Evolutionary conservation across 2,888 invertebrate species (phyloP).

Genomic region (Pollenia amentaria): DNA sequence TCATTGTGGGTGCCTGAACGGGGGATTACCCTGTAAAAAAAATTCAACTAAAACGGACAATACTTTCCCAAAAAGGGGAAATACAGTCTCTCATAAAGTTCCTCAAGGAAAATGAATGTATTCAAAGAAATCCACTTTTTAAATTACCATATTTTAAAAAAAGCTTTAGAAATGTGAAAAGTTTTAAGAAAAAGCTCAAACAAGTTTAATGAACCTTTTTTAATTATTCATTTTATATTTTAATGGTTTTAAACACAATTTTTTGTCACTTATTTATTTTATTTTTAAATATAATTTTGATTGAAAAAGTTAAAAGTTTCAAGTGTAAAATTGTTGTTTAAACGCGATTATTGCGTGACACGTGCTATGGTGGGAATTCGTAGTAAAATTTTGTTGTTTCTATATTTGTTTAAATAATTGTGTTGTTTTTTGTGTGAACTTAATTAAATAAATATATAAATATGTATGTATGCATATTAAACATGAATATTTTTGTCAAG

Average conservation of each 20-base stretch:
- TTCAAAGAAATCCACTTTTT: constrained; percentile 1
- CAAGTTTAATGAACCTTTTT: constrained; percentile 58
- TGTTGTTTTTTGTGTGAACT: neutral
- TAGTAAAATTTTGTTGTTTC: neutral
- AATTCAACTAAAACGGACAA: neutral
- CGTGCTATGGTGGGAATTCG: constrained; percentile 67
- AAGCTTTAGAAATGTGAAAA: neutral
- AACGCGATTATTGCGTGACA: constrained; percentile 72
- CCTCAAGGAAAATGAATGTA: neutral
- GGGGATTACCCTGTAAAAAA: constrained; percentile 14
- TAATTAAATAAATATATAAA: neutral
- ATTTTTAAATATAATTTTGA: neutral
- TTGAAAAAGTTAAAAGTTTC: constrained; percentile 34
- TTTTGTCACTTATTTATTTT: constrained; percentile 6
- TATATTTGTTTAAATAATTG: constrained; percentile 37
- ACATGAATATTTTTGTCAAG: constrained; percentile 43
- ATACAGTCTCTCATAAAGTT: neutral
- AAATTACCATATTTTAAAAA: neutral
- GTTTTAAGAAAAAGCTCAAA: neutral
- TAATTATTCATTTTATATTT: neutral
- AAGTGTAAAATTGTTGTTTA: constrained; percentile 43
- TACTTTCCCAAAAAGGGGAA: neutral
- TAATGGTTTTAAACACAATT: neutral
- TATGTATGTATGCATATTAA: constrained; percentile 4
- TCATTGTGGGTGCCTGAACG: neutral